phyloP scores from a whole-genome alignment of 2,797 vertebrate species.

The Sebastes iracundus region DNA sequence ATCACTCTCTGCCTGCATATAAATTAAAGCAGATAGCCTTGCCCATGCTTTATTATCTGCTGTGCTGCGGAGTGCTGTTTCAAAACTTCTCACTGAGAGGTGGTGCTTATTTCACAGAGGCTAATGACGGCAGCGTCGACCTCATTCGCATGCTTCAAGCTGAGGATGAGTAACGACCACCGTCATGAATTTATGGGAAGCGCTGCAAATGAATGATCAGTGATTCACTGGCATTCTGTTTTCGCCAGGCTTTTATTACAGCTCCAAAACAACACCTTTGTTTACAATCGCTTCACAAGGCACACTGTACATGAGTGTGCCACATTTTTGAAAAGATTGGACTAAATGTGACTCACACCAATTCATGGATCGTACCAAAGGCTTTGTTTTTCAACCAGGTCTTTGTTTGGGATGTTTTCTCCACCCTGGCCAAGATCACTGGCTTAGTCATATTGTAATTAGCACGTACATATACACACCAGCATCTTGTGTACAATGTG shows the following conservation, averaged over 20 bases:
- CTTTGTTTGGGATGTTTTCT: constrained; percentile 5
- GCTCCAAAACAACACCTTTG: constrained; percentile 39
- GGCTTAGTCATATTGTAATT: constrained; percentile 47
- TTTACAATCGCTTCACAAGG: constrained; percentile 34
- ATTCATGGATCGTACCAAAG: constrained; percentile 21
- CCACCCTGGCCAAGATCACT: background rate
- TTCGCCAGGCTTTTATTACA: constrained; percentile 41
- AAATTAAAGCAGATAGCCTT: constrained; percentile 75
- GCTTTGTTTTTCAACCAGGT: constrained; percentile 9
- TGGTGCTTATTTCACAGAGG: constrained; percentile 48
- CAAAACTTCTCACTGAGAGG: constrained; percentile 62
- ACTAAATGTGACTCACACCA: constrained; percentile 33
- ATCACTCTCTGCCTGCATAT: constrained; percentile 74
- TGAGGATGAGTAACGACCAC: constrained; percentile 45
- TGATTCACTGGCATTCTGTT: constrained; percentile 44
- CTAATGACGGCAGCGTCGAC: constrained; percentile 60
- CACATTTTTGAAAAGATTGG: constrained; percentile 27
- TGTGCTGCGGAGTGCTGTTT: constrained; percentile 52
- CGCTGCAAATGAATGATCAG: constrained; percentile 41
- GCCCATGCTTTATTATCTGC: constrained; percentile 67
- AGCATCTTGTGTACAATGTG: constrained; percentile 11
- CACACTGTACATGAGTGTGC: background rate
- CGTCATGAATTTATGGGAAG: constrained; percentile 39
- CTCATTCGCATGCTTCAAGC: constrained; percentile 49
- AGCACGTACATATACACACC: background rate